phyloP scores from a whole-genome alignment of 2,888 invertebrate genomes.

The Cantharis rufa region DNA sequence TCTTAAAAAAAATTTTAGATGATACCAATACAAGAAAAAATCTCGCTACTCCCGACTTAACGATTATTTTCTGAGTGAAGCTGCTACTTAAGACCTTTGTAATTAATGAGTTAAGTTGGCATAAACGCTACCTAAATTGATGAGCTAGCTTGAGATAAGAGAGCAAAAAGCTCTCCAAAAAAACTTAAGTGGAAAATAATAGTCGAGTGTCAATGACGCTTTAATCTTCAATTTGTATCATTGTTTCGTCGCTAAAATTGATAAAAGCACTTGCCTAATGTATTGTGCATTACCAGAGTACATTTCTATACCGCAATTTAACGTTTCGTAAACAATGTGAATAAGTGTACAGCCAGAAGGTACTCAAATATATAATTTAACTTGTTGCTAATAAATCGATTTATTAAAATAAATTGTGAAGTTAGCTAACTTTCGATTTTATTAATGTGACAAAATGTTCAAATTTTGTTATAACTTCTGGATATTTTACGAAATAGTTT shows the following conservation, averaged over 20 bases:
- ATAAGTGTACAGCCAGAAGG: neutral
- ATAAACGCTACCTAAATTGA: neutral
- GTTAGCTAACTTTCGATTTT: neutral
- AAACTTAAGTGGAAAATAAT: neutral
- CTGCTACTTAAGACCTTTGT: neutral
- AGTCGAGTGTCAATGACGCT: neutral
- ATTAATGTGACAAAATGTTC: neutral
- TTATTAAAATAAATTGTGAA: neutral
- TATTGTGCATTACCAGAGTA: neutral
- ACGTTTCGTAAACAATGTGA: neutral
- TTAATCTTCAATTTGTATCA: neutral
- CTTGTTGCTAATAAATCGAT: neutral
- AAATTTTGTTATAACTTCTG: neutral
- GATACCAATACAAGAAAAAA: too few species aligned
- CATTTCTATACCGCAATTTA: neutral
- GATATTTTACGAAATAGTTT: neutral
- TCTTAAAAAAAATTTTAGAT: too few species aligned
- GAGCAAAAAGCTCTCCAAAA: neutral
- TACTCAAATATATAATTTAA: neutral
- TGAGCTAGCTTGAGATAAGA: neutral
- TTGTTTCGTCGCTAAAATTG: neutral
- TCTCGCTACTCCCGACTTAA: too few species aligned
- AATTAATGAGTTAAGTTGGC: neutral
- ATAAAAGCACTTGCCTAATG: neutral
- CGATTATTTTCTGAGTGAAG: too few species aligned